Conservation (phyloP, 2,797 vertebrate genomes). For the Sciurus vulgaris region DNA sequence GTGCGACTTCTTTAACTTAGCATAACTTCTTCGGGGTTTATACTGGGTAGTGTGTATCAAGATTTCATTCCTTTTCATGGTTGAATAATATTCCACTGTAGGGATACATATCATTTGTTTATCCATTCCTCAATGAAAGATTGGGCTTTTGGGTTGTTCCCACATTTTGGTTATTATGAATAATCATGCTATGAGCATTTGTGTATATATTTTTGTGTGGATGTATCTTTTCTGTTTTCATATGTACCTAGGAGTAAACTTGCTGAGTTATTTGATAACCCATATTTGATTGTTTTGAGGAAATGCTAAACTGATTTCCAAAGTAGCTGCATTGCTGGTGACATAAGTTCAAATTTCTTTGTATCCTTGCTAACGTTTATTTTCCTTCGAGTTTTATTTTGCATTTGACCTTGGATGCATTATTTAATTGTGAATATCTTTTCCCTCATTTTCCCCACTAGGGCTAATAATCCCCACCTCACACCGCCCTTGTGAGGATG, state of each 20-base stretch:
- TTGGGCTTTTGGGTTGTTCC: background rate
- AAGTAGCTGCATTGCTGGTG: background rate
- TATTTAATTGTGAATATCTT: background rate
- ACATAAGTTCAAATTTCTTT: background rate
- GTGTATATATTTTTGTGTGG: background rate
- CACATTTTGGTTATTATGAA: background rate
- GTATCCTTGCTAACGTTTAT: background rate
- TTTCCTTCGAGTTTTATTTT: background rate
- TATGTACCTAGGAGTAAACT: background rate
- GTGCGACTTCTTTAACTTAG: background rate
- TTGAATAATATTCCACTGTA: background rate
- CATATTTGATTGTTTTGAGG: background rate
- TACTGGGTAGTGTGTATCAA: background rate
- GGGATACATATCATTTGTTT: background rate
- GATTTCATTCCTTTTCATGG: background rate
- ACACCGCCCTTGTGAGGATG: background rate
- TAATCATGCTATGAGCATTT: background rate
- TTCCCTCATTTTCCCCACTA: background rate
- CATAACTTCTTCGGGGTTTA: background rate
- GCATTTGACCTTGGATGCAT: background rate
- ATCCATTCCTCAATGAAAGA: background rate
- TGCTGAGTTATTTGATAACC: background rate
- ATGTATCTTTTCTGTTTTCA: background rate
- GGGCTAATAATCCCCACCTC: background rate
- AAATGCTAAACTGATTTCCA: background rate